phyloP scores from a whole-genome alignment of 2,113 vertebrate genomes.

The Calidris pugnax region DNA sequence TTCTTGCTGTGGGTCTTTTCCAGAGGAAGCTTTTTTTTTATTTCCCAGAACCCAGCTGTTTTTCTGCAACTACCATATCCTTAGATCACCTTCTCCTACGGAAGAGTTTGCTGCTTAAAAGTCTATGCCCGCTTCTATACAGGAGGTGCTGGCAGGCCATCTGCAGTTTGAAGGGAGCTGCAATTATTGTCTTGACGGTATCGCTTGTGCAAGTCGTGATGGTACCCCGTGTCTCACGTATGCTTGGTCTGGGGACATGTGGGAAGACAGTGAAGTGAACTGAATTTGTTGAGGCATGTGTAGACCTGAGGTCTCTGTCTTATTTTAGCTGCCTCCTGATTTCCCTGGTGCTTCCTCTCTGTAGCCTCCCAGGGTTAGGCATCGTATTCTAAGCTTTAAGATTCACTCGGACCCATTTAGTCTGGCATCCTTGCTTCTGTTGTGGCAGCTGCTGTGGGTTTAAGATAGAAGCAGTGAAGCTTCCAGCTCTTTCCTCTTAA shows the following conservation, averaged over 20 bases:
- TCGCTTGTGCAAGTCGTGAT: background rate
- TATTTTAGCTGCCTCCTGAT: background rate
- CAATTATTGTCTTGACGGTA: background rate
- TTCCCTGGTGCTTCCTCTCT: background rate
- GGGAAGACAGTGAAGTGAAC: background rate
- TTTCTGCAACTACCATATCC: background rate
- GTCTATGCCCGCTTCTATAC: background rate
- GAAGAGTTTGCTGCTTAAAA: background rate
- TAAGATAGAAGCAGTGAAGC: background rate
- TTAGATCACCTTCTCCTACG: background rate
- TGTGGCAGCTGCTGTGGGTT: background rate
- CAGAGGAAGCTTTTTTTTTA: background rate
- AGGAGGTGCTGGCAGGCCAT: background rate
- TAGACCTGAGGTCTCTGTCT: background rate
- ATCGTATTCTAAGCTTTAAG: background rate
- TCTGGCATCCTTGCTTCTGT: background rate
- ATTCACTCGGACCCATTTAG: background rate
- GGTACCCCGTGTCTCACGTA: background rate
- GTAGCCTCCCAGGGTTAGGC: background rate
- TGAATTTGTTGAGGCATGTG: background rate
- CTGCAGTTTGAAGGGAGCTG: background rate
- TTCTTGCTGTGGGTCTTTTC: background rate
- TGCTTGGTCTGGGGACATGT: background rate
- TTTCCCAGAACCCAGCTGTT: background rate
- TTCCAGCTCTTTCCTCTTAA: slow-evolving; percentile 2